Evolutionary conservation across 2,888 invertebrate genomes (phyloP).

Genomic region (Leucozona laternaria): DNA sequence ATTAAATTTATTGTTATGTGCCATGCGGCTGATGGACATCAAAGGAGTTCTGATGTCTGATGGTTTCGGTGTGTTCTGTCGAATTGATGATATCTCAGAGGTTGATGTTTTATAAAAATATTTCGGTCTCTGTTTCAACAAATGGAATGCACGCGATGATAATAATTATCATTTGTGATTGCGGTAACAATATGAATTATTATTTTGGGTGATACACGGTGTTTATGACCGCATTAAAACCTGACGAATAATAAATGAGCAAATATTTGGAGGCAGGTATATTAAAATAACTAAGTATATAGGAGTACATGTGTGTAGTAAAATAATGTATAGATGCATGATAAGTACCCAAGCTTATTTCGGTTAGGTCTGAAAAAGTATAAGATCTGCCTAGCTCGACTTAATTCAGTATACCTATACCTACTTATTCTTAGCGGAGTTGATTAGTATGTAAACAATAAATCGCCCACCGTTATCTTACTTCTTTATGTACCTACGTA

Average conservation of each 20-base stretch:
- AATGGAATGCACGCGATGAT: conserved; percentile 70
- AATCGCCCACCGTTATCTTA: too few species aligned
- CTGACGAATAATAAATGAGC: conserved; percentile 70
- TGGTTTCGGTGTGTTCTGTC: background rate
- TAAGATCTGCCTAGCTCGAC: too few species aligned
- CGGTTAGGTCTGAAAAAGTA: background rate
- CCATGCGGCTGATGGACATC: conserved; percentile 68
- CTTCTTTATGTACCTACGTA: too few species aligned
- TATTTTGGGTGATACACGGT: conserved; percentile 64
- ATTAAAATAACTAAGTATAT: too few species aligned
- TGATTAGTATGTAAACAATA: too few species aligned
- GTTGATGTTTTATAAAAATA: conserved; percentile 27
- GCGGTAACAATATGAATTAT: conserved; percentile 62
- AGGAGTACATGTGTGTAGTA: too few species aligned
- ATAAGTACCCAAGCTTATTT: background rate
- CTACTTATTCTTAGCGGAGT: too few species aligned
- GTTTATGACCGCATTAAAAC: conserved; percentile 68
- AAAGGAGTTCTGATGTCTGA: conserved; percentile 51
- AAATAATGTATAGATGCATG: background rate
- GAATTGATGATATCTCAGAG: conserved; percentile 29
- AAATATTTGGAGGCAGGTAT: conserved; percentile 56
- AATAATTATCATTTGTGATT: conserved; percentile 62
- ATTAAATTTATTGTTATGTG: conserved; percentile 71
- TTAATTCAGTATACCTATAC: too few species aligned
- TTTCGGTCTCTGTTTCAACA: conserved; percentile 14